These are phyloP conservation scores for Cynaeus angustus DNA, from an alignment of 2,888 invertebrate genomes.

Conservation along the genomic window DNA sequence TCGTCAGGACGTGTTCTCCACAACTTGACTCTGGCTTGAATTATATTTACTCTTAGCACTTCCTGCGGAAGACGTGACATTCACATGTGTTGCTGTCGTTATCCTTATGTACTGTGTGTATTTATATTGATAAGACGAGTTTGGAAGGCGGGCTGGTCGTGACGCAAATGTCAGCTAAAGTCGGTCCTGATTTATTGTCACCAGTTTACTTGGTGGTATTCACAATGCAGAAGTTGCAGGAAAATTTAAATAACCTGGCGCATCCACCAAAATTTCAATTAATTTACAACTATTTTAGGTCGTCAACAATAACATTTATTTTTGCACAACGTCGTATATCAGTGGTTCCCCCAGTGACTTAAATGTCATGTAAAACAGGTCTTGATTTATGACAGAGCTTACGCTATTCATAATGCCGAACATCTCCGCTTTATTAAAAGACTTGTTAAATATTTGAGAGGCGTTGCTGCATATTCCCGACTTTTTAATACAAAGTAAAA, in stretches of 20 bases:
- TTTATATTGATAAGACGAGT: slow-evolving; percentile 37
- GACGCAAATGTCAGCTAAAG: slow-evolving; percentile 36
- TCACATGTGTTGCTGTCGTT: slow-evolving; percentile 40
- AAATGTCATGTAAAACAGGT: slow-evolving; percentile 24
- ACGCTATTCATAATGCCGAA: slow-evolving; percentile 29
- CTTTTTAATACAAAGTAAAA: neutral
- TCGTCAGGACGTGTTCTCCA: slow-evolving; percentile 37
- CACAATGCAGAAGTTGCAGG: slow-evolving; percentile 18
- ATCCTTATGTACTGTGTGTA: slow-evolving; percentile 30
- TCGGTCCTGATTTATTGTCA: slow-evolving; percentile 33
- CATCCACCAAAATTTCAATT: neutral
- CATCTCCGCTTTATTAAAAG: slow-evolving; percentile 24
- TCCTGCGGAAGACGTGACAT: slow-evolving; percentile 36
- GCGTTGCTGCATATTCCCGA: neutral
- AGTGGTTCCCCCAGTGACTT: slow-evolving; percentile 7
- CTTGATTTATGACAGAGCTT: slow-evolving; percentile 23
- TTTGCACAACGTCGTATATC: slow-evolving; percentile 3
- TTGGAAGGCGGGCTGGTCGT: slow-evolving; percentile 18
- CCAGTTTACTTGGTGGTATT: slow-evolving; percentile 10
- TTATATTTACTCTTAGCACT: slow-evolving; percentile 36
- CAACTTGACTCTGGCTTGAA: slow-evolving; percentile 41
- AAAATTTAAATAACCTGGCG: neutral
- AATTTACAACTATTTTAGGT: neutral
- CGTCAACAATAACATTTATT: slow-evolving; percentile 6
- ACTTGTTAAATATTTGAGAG: slow-evolving; percentile 21